Conservation (phyloP, 2,797 vertebrate genomes). For the Otus scops region DNA sequence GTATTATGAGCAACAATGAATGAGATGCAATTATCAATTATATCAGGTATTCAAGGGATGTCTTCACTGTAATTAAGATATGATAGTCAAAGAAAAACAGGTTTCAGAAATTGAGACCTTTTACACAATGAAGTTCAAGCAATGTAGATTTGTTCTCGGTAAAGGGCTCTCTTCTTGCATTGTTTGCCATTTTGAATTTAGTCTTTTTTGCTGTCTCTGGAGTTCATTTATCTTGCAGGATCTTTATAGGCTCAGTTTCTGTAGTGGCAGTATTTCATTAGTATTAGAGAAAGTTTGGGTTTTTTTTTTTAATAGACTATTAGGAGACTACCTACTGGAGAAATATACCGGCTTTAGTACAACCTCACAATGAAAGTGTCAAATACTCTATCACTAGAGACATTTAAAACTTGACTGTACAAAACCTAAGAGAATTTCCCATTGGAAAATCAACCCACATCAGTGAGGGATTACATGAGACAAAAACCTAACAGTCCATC, state of each 20-base stretch:
- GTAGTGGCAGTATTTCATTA: background rate
- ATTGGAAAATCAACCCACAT: background rate
- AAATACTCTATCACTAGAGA: background rate
- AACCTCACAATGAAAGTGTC: background rate
- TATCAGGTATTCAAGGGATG: background rate
- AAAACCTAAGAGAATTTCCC: background rate
- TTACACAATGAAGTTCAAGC: constrained; percentile 8
- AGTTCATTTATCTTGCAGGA: background rate
- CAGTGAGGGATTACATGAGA: background rate
- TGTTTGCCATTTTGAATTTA: constrained; percentile 13
- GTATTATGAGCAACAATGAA: background rate
- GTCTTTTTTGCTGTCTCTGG: background rate
- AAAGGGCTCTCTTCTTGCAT: background rate
- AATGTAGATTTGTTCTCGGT: background rate
- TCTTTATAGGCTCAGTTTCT: background rate
- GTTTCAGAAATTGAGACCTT: background rate
- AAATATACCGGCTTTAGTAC: background rate
- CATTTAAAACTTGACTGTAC: background rate
- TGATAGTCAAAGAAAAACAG: background rate
- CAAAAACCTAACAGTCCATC: background rate
- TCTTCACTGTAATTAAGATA: constrained; percentile 30
- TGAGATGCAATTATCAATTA: background rate
- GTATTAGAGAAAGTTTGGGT: background rate
- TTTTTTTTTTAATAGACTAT: background rate
- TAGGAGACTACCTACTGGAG: background rate